A percentile compares a stretch with the other conserved stretches of the same genome.
phyloP scores from a whole-genome alignment of 2,888 invertebrate genomes.

The Petrophora chlorosata region DNA sequence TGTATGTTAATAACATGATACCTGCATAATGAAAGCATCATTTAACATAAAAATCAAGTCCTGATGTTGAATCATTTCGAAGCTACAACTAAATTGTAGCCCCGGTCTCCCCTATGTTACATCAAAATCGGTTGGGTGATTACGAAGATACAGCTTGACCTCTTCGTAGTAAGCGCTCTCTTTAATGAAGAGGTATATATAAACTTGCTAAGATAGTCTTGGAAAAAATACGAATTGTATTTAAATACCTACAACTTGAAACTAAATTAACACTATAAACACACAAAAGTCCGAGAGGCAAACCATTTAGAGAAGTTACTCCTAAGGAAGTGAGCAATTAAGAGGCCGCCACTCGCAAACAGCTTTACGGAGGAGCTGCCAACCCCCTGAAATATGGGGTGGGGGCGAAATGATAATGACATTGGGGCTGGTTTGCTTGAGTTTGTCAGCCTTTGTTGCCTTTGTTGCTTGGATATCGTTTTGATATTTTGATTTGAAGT shows the following conservation, averaged over 20 bases:
- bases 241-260: neutral
- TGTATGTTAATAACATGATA: no score
- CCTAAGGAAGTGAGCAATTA: conserved; percentile 42
- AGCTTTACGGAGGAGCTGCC: conserved; percentile 13
- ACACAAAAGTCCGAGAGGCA: conserved; percentile 10
- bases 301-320: conserved; percentile 18
- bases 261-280: conserved; percentile 12
- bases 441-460: conserved; percentile 29
- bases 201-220: no score
- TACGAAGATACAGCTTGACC: no score
- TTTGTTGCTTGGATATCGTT: conserved; percentile 20
- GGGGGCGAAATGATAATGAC: conserved; percentile 48
- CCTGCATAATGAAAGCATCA: no score
- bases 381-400: conserved; percentile 30
- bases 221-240: neutral
- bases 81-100: no score
- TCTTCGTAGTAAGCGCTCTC: no score
- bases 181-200: no score
- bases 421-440: conserved; percentile 41
- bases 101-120: no score
- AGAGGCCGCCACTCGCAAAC: conserved; percentile 36
- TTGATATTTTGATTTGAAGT: conserved; percentile 2
- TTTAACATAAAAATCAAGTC: no score
- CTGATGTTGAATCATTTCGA: no score
- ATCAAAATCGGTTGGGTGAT: no score